Base-by-base conservation (phyloP, 2,888 invertebrate genomes). In the Neoascia interrupta region DNA sequence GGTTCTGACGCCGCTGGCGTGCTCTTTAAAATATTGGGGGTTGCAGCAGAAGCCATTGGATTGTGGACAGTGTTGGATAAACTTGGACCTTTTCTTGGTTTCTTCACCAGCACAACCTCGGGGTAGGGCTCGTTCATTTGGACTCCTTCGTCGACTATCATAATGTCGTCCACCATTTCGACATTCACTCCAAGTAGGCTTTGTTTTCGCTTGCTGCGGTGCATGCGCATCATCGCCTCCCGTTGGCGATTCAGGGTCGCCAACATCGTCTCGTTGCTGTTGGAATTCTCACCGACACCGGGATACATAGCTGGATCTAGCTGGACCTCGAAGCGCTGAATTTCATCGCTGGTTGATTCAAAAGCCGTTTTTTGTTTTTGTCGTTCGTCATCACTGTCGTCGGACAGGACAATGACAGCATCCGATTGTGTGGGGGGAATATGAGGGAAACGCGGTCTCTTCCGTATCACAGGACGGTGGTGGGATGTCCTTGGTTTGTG, bases 181-280 rank as follows among this genome's bases (percentile, higher is more conserved):
- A 79, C 43, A 15, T 79, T 73, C 1, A 31, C 10, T 3, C 47
- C 41, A 8, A 81, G 68, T 0, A 82, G 72, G 18, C 18, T 74
- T 72, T 81, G 72, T 82, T 84, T 72, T 15, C 76, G 68, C 23
- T 84, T 85, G n/a, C 83, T 83, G 3, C 83, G 80, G 5, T 83
- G 74, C 2, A 82, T 72, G 0, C 84, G 83, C 18, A 63, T 54
- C 16, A 86, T 81, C 1, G 83, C 81, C 15, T 83, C 82, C 11
- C 84, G 84, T 41, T 87, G 87, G 1, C 85, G 84, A 21, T 85
- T 83, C 2, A 87, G 66, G 45, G 86, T 76, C 0, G 87, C 85
- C 11, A 85, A 45, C 18, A 87, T 70, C 0, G 85, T 85, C 2
- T 86, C 87, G 51, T 86, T 86, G 13, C 74, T 74, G 51, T 80